These are phyloP conservation scores for Haliaeetus leucogaster DNA, from an alignment of 2,113 vertebrate species.

Conservation along the genomic window DNA sequence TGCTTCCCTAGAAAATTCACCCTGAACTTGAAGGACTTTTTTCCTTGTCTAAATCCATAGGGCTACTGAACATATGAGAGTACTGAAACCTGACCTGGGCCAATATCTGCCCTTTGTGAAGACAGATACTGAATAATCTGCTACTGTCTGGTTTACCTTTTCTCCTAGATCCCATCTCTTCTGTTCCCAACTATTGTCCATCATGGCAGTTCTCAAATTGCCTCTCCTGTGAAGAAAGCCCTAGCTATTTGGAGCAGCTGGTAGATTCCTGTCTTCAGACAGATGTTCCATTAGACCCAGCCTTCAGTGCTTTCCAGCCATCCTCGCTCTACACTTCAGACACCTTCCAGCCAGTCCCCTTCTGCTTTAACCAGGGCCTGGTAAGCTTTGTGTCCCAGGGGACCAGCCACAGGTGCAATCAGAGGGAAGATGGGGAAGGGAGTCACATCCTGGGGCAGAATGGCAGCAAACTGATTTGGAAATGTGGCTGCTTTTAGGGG, in stretches of 20 bases:
- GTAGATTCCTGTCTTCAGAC: slow-evolving; percentile 77
- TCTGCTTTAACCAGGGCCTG: slow-evolving; percentile 79
- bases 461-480: neutral
- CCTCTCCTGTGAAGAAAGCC: slow-evolving; percentile 70
- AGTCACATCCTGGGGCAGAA: neutral
- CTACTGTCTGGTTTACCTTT: neutral
- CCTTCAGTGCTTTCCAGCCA: slow-evolving; percentile 39
- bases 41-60: neutral
- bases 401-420: neutral
- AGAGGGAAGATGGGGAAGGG: neutral
- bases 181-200: slow-evolving; percentile 63
- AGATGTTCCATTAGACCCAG: slow-evolving; percentile 44
- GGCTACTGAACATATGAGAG: neutral
- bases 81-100: neutral
- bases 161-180: slow-evolving; percentile 62
- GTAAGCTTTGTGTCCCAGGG: slow-evolving; percentile 69
- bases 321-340: slow-evolving; percentile 69
- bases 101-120: neutral
- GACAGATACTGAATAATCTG: neutral
- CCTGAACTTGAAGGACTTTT: neutral
- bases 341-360: slow-evolving; percentile 71
- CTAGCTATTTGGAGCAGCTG: slow-evolving; percentile 74
- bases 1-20: neutral
- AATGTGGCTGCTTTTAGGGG: neutral
- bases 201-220: slow-evolving; percentile 68